Percentiles rank a stretch among this genome's conserved stretches.
Evolutionary conservation across 2,797 vertebrate genomes (phyloP).

Genomic region (Etheostoma perlongum): DNA sequence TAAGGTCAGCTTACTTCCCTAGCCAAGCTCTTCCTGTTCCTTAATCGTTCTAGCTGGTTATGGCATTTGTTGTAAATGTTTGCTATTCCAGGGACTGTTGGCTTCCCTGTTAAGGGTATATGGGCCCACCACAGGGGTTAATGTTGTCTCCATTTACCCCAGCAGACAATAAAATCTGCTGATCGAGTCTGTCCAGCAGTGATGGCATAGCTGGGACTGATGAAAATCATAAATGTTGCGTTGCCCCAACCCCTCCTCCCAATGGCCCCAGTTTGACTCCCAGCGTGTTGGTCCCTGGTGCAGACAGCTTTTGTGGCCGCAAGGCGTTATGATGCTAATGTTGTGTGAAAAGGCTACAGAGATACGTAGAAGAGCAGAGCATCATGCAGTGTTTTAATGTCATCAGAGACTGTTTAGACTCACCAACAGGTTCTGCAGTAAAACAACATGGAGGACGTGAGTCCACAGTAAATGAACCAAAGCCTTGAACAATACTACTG

Average conservation of each 20-base stretch:
- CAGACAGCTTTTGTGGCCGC: conserved; percentile 53
- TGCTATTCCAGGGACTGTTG: conserved; percentile 72
- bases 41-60: conserved; percentile 57
- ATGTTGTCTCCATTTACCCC: conserved; percentile 66
- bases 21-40: conserved; percentile 47
- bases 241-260: conserved; percentile 31
- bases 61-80: conserved; percentile 76
- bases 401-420: conserved; percentile 48
- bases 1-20: conserved; percentile 79
- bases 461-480: conserved; percentile 14
- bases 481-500: neutral
- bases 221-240: conserved; percentile 70
- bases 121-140: conserved; percentile 66
- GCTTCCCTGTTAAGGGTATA: conserved; percentile 66
- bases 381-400: conserved; percentile 57
- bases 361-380: conserved; percentile 33
- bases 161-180: conserved; percentile 71
- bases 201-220: conserved; percentile 48
- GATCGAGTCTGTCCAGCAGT: conserved; percentile 61
- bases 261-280: conserved; percentile 60
- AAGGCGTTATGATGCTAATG: conserved; percentile 68
- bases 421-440: conserved; percentile 47
- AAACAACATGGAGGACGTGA: conserved; percentile 32
- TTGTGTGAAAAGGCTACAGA: conserved; percentile 74
- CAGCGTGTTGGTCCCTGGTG: conserved; percentile 43